phyloP scores from a whole-genome alignment of 2,888 invertebrate species.

The Drosophila acutilabella region DNA sequence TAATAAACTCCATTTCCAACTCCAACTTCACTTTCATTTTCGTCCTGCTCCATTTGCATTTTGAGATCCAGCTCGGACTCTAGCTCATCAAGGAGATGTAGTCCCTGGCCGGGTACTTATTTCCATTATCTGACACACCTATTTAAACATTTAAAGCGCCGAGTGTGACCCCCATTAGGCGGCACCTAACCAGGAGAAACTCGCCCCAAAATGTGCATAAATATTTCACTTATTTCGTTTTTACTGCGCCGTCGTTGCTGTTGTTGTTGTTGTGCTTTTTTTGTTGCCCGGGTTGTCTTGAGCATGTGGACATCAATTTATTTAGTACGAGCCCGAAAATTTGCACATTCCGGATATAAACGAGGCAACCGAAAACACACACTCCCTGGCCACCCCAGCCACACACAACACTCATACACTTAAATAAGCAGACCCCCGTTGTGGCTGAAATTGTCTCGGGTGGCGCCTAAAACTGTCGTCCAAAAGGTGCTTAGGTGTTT shows the following conservation, averaged over 20 bases:
- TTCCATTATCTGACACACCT: conserved; percentile 82
- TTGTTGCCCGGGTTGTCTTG: conserved; percentile 51
- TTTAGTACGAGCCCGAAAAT: conserved; percentile 59
- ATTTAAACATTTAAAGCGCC: conserved; percentile 81
- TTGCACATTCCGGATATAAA: conserved; percentile 13
- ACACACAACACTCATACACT: background rate
- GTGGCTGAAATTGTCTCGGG: conserved; percentile 34
- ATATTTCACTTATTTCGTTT: conserved; percentile 77
- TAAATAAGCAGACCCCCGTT: conserved; percentile 4
- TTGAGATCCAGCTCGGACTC: conserved; percentile 1
- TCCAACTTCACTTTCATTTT: background rate
- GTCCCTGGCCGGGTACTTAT: conserved; percentile 74
- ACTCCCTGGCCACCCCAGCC: background rate
- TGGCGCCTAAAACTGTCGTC: conserved; percentile 34
- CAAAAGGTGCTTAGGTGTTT: conserved; percentile 45
- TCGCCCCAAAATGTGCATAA: conserved; percentile 67
- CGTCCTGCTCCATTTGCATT: background rate
- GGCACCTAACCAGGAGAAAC: conserved; percentile 61
- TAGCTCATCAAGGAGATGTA: conserved; percentile 47
- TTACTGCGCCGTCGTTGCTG: conserved; percentile 40
- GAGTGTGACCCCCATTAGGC: conserved; percentile 82
- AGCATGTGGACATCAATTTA: conserved; percentile 75
- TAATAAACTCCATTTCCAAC: background rate
- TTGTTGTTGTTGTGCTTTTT: conserved; percentile 11
- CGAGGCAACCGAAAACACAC: conserved; percentile 45